Evolutionary conservation across 2,113 vertebrate species (phyloP), one percentile per base, ranked within the genome.

Genomic region (Proteles cristata): DNA sequence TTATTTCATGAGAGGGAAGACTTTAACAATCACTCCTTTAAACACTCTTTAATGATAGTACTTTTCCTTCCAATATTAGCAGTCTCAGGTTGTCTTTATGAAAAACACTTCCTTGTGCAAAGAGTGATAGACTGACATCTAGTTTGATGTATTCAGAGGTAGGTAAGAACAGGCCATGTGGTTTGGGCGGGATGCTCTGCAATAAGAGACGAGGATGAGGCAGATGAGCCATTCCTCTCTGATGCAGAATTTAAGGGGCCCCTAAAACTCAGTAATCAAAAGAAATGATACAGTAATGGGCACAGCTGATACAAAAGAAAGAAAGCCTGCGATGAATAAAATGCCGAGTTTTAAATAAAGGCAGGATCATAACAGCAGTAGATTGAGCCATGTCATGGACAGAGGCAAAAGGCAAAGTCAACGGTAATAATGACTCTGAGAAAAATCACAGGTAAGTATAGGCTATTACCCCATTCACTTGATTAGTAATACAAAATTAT

Each of bases 31-130:
- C 10, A 48, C 21, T 76, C 58, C 35, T 92, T 93, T 55, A 80
- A 92, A 81, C 21, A 85, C 5, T 4, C 43, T 93, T 80, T 94
- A 68, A 58, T 55, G 81, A 53, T 80, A 76, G 11, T 74, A 53
- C 19, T 86, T 89, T 92, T 39, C 26, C 19, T 33, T 92, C 16
- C 16, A 50, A n/a, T 88, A 68, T 48, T 84, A 66, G 33, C 77
- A 87, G 73, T 92, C 33, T 84, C 35, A 77, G 25, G 45, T 85
- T 77, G 8, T 69, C 39, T 83, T n/a, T 80, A 63, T 92, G 71
- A 26, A 87, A 81, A 96, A 88, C 31, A 69, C 4, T 88, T 91
- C 11, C 21, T 90, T 93, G 17, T 96, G 23, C 39, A 80, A 90
- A 95, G 61, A 88, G 26, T 76, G 50, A 83, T 58, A 92, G 83